phyloP scores from a whole-genome alignment of 2,113 vertebrate genomes.

The Suricata suricatta region DNA sequence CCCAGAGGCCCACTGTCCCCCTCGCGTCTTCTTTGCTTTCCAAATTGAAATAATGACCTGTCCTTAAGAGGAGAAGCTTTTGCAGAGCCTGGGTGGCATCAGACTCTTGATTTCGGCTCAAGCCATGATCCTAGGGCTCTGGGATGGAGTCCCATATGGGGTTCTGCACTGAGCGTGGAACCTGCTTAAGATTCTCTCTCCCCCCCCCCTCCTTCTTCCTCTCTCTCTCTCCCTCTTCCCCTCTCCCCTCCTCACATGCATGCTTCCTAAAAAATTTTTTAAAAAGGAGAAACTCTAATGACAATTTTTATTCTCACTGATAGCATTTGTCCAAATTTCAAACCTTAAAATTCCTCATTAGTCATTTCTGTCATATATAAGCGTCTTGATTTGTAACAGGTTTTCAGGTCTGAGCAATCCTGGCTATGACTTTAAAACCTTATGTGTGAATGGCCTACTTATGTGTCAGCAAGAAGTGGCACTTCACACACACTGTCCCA shows the following conservation, averaged over 20 bases:
- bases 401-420: neutral
- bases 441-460: neutral
- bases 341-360: neutral
- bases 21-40: neutral
- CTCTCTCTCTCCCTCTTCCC: too few species aligned
- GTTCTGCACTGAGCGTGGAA: too few species aligned
- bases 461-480: accelerated
- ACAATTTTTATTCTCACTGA: neutral
- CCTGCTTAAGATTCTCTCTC: too few species aligned
- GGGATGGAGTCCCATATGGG: too few species aligned
- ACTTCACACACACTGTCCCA: accelerated
- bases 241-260: too few species aligned
- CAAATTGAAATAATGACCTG: neutral
- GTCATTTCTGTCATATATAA: neutral
- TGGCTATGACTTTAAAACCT: neutral
- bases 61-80: neutral
- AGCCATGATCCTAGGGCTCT: too few species aligned
- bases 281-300: neutral
- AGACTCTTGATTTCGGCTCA: too few species aligned
- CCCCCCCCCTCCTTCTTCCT: too few species aligned
- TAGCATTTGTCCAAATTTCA: neutral
- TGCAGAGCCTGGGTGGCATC: too few species aligned
- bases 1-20: neutral
- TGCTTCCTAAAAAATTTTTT: too few species aligned
- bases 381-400: neutral